phyloP scores from a whole-genome alignment of 2,888 invertebrate species.

The Gortyna flavago region DNA sequence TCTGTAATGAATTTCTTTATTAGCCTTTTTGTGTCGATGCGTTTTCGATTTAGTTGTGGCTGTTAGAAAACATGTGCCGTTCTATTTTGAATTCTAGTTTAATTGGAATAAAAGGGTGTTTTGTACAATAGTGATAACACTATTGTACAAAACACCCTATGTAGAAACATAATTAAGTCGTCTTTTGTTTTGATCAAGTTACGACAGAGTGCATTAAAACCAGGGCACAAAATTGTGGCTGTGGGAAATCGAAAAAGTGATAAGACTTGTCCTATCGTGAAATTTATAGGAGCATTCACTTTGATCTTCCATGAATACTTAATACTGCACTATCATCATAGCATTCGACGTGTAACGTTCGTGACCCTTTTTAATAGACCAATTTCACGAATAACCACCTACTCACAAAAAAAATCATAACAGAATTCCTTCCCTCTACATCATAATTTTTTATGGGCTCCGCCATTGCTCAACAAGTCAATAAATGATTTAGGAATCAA shows the following conservation, averaged over 20 bases:
- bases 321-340: constrained; percentile 31
- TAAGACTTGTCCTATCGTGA: constrained; percentile 18
- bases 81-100: constrained; percentile 31
- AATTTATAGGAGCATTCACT: constrained; percentile 33
- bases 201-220: neutral
- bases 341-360: constrained; percentile 10
- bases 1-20: constrained; percentile 64
- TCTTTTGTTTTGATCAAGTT: constrained; percentile 4
- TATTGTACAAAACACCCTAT: too few relatives aligned
- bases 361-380: constrained; percentile 18
- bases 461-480: constrained; percentile 51
- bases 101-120: constrained; percentile 6
- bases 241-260: constrained; percentile 34
- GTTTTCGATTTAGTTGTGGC: constrained; percentile 54
- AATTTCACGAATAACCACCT: constrained; percentile 10
- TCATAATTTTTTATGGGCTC: constrained; percentile 23
- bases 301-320: constrained; percentile 54
- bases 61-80: constrained; percentile 11
- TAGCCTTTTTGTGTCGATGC: constrained; percentile 55
- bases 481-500: constrained; percentile 49
- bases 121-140: neutral
- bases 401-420: constrained; percentile 5
- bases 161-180: neutral
- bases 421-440: constrained; percentile 6
- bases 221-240: neutral